A percentile compares a stretch with the other conserved stretches of the same genome.
phyloP scores from a whole-genome alignment of 2,113 vertebrate species.

The Nycticebus coucang region DNA sequence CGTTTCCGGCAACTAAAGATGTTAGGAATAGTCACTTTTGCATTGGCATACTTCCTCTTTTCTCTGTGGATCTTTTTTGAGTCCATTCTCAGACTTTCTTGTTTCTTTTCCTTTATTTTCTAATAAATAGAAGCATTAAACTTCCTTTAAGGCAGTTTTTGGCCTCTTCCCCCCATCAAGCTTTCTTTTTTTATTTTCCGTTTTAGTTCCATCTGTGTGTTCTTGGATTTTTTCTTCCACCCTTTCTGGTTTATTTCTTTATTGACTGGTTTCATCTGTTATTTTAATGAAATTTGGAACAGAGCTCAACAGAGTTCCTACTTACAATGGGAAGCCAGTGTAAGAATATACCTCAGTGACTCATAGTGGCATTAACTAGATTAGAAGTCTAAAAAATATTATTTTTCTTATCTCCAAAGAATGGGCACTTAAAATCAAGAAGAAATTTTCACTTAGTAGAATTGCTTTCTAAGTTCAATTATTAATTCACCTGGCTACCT shows the following conservation, averaged over 20 bases:
- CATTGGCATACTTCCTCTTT: neutral
- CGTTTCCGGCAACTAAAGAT: neutral
- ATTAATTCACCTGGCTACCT: neutral
- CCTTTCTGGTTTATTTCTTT: conserved; percentile 55
- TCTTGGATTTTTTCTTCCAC: conserved; percentile 1
- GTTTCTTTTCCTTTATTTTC: conserved; percentile 49
- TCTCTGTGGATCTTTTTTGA: neutral
- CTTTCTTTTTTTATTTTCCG: neutral
- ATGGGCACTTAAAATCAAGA: conserved; percentile 7
- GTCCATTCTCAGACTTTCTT: neutral
- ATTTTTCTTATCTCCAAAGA: neutral
- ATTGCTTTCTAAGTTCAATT: neutral
- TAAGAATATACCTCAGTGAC: neutral
- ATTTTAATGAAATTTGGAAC: conserved; percentile 52
- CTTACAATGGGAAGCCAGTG: neutral
- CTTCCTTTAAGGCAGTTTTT: neutral
- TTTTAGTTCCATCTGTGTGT: conserved; percentile 41
- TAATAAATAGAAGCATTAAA: neutral
- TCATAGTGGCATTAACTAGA: neutral
- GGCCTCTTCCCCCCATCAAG: neutral
- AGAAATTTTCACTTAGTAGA: neutral
- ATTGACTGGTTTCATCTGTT: conserved; percentile 26
- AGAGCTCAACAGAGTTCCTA: neutral
- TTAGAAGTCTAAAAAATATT: neutral
- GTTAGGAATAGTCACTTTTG: neutral